A percentile compares a stretch with the other conserved stretches of the same genome.
Evolutionary conservation across 2,113 vertebrate species (phyloP).

Genomic region (Tachysurus vachellii): DNA sequence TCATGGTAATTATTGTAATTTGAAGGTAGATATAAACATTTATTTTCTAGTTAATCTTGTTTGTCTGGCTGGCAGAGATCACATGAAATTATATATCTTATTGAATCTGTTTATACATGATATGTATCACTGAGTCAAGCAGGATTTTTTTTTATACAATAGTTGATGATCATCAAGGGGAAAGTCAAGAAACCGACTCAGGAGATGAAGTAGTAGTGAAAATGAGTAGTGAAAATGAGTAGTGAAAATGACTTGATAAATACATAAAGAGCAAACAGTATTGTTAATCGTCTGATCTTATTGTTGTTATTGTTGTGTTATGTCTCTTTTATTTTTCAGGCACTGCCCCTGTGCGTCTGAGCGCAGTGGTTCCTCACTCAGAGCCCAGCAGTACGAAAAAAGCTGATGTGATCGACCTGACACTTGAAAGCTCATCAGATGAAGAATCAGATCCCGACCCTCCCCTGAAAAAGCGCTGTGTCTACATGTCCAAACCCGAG

Average conservation of each 20-base stretch:
- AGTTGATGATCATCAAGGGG: not conserved
- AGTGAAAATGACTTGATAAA: not conserved
- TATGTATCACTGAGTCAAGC: not conserved
- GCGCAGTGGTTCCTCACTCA: slow-evolving; percentile 66
- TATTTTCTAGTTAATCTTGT: not conserved
- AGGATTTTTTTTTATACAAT: not conserved
- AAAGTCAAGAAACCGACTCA: not conserved
- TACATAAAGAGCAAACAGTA: not conserved
- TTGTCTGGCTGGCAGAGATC: not conserved
- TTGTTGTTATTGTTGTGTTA: not conserved
- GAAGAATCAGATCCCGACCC: slow-evolving; percentile 77
- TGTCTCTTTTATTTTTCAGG: slow-evolving; percentile 58
- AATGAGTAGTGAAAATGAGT: not conserved
- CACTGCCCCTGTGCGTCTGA: slow-evolving; percentile 76
- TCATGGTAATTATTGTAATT: not conserved
- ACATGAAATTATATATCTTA: not conserved
- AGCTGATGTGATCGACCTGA: slow-evolving; percentile 92
- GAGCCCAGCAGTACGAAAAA: slow-evolving; percentile 83
- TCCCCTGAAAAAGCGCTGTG: slow-evolving; percentile 84
- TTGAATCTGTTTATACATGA: not conserved
- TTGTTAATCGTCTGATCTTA: not conserved
- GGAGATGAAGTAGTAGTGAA: not conserved
- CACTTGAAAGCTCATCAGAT: slow-evolving; percentile 89
- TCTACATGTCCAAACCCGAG: slow-evolving; percentile 85
- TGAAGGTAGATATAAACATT: not conserved